Conservation (phyloP, 2,888 invertebrate genomes). For the Conus canariensis region DNA sequence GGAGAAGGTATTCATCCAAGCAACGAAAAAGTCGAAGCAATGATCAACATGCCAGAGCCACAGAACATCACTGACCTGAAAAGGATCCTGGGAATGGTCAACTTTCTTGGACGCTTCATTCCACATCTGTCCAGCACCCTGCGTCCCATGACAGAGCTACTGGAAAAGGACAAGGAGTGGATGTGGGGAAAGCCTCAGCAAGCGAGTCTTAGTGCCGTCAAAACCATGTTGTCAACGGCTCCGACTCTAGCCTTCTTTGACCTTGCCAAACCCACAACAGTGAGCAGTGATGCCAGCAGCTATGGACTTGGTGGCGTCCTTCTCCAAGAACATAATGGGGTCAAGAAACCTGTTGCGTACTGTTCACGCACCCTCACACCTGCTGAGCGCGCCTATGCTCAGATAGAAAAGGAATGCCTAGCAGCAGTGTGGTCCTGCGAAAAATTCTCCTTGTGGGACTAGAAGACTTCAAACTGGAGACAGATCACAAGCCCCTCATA, state of each 20-base stretch:
- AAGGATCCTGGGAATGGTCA: not conserved
- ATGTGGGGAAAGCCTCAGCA: not conserved
- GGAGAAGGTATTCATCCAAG: not conserved
- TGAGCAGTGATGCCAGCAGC: slow-evolving; percentile 11
- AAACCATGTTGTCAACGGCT: not conserved
- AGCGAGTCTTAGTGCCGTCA: not conserved
- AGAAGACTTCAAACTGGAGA: slow-evolving; percentile 49
- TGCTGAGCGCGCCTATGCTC: slow-evolving; percentile 17
- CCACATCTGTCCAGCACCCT: not conserved
- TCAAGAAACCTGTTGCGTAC: slow-evolving; percentile 18
- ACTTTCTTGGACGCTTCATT: not conserved
- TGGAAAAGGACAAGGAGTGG: not conserved
- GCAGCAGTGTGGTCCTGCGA: slow-evolving; percentile 56
- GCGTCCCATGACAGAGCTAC: not conserved
- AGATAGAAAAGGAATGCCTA: slow-evolving; percentile 36
- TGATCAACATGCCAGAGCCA: slow-evolving; percentile 1
- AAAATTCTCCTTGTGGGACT: slow-evolving; percentile 53
- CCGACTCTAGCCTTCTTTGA: slow-evolving; percentile 9
- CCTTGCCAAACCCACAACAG: slow-evolving; percentile 40
- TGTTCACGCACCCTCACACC: slow-evolving; percentile 6
- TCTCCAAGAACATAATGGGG: slow-evolving; percentile 5
- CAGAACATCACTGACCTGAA: not conserved
- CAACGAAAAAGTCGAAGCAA: not conserved
- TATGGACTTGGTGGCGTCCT: not conserved
- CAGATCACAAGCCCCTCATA: slow-evolving; percentile 58